Evolutionary conservation across 1,140 invertebrate species (phyloP), one percentile per base, ranked within the genome.

Genomic region (Diabrotica undecimpunctata): DNA sequence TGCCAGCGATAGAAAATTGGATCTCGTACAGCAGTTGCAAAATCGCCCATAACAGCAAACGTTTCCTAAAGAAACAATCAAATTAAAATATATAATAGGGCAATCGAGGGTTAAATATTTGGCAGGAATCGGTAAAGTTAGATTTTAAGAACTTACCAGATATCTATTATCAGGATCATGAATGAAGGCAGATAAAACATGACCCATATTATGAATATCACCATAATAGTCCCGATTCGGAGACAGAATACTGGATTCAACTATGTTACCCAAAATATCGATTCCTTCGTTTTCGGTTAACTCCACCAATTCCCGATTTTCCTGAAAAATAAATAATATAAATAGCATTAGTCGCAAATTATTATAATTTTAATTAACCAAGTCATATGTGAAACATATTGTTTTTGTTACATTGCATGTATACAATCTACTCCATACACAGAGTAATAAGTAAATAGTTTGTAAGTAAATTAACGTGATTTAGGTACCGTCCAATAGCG

Each of bases 1-100:
- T 94, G 92, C 88, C 87, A 93, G 74, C 89, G 85, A 77, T 93
- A 95, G 80, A 95, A 94, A 8, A 90, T 79, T 0, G 92, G 92
- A 78, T 95, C 92, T 7, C 92, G 82, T 89, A 91, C 88, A 7
- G 88, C 86, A 7, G 88, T 90, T 0, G 85, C 81, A 0, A 82
- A 77, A 68, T 87, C 86, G 7, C 83, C 85, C 82, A 87, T 90
- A 0, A 89, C 83, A 12, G 85, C 80, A 63, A 87, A 87, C 2
- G 81, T 81, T 78, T 89, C 85, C 83, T 84, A 56, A 39, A 61
- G 39, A 4, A 25, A 25, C 4, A 25, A 25, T 25, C 1, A 25
- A 25, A 25, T 25, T 25, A 25, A 25, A 25, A 25, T 25, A 25
- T 25, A 4, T 25, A 25, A 1, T 25, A 25, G n/a, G n/a, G n/a